Percentiles rank a stretch among this genome's conserved stretches.
Conservation (phyloP, 2,797 vertebrate genomes). For the Enteromius viviparus region DNA sequence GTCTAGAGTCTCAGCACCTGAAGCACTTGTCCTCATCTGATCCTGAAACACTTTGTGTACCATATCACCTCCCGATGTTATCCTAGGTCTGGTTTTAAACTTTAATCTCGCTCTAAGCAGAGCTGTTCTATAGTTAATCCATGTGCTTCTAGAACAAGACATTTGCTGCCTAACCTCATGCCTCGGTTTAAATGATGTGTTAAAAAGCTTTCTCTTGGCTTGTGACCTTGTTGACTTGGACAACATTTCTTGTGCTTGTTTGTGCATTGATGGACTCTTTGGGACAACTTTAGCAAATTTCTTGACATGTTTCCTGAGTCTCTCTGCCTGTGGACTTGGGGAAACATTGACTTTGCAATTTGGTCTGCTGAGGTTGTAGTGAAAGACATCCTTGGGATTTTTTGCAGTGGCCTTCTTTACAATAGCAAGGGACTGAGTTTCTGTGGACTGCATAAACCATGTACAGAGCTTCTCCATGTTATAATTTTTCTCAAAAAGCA, state of each 20-base stretch:
- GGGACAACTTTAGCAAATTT: constrained; percentile 93
- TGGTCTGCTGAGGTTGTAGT: constrained; percentile 80
- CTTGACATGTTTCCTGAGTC: constrained; percentile 91
- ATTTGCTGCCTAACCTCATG: not conserved
- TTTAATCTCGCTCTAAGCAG: constrained; percentile 70
- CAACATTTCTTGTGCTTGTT: constrained; percentile 78
- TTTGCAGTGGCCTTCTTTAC: constrained; percentile 90
- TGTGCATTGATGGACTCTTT: constrained; percentile 86
- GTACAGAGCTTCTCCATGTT: constrained; percentile 88
- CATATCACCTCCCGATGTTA: constrained; percentile 48
- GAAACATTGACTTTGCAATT: constrained; percentile 78
- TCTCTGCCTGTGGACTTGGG: constrained; percentile 83
- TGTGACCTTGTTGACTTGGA: constrained; percentile 72
- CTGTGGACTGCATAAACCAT: constrained; percentile 99
- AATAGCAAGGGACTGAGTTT: constrained; percentile 93
- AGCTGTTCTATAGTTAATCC: constrained; percentile 52
- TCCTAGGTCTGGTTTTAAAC: constrained; percentile 67
- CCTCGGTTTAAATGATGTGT: constrained; percentile 23
- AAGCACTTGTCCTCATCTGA: constrained; percentile 13
- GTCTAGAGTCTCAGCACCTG: constrained; percentile 18
- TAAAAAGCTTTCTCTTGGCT: constrained; percentile 70
- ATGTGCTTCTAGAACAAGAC: constrained; percentile 38
- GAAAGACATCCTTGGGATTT: constrained; percentile 86
- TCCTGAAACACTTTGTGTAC: constrained; percentile 43
- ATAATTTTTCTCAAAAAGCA: constrained; percentile 92